A percentile compares a stretch with the other conserved stretches of the same genome.
phyloP scores from a whole-genome alignment of 2,888 invertebrate genomes.

The Mesochorus sp. region DNA sequence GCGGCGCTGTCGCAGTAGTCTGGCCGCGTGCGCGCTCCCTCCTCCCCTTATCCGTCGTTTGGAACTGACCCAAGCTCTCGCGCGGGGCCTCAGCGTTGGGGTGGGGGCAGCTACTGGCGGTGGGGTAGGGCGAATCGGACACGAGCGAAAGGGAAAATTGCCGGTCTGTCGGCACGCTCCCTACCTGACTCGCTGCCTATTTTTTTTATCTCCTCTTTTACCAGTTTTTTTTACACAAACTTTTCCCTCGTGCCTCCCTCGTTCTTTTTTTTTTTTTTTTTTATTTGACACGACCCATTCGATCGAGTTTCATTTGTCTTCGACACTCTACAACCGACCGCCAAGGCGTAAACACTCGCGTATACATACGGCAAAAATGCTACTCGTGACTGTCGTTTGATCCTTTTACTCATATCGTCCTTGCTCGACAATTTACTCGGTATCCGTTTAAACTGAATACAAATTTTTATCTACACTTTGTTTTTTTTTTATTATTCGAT shows the following conservation, averaged over 20 bases:
- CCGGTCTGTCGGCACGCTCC: constrained; percentile 70
- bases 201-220: constrained; percentile 71
- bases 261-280: constrained; percentile 76
- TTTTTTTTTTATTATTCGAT: constrained; percentile 18
- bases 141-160: constrained; percentile 81
- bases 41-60: neutral
- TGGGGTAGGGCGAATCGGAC: constrained; percentile 64
- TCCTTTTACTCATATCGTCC: neutral
- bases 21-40: constrained; percentile 19
- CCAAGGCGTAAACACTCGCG: constrained; percentile 62
- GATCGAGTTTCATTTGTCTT: constrained; percentile 79
- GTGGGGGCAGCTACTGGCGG: neutral
- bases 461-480: neutral
- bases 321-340: constrained; percentile 74
- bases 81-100: neutral
- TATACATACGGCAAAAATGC: constrained; percentile 63
- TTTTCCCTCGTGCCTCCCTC: constrained; percentile 72
- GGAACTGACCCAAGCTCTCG: constrained; percentile 7
- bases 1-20: constrained; percentile 11
- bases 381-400: constrained; percentile 37
- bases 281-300: constrained; percentile 79
- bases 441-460: neutral
- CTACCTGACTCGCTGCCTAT: constrained; percentile 64
- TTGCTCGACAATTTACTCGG: neutral
- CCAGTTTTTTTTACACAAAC: constrained; percentile 60